phyloP scores from a whole-genome alignment of 2,113 vertebrate species.

The Nyctereutes procyonoides region DNA sequence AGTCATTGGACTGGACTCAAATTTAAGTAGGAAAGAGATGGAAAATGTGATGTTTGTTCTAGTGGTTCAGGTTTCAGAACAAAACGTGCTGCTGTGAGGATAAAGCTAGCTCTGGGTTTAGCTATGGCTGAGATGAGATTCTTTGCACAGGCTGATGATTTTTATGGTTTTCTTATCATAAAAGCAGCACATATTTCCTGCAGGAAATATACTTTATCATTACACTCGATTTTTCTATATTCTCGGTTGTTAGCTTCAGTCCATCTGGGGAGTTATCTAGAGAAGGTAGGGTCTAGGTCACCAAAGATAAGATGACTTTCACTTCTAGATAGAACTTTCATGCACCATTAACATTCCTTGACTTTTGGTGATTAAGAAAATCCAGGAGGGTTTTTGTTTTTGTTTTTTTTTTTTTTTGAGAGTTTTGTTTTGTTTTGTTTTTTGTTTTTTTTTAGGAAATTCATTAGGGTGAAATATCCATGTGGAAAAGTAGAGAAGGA shows the following conservation, averaged over 20 bases:
- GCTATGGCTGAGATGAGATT: background rate
- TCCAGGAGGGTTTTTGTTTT: background rate
- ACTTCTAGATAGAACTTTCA: background rate
- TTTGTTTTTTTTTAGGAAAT: background rate
- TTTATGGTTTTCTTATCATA: slow-evolving; percentile 59
- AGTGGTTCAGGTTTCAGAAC: slow-evolving; percentile 39
- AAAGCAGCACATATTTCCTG: slow-evolving; percentile 43
- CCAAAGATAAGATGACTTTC: background rate
- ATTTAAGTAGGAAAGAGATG: background rate
- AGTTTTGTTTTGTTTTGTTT: background rate
- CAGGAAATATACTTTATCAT: background rate
- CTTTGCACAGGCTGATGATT: background rate
- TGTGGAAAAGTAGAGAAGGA: background rate
- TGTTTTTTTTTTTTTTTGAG: background rate
- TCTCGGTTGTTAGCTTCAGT: background rate
- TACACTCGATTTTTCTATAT: background rate
- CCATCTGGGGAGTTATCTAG: background rate
- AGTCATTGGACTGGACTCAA: background rate
- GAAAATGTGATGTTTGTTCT: background rate
- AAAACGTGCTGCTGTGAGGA: slow-evolving; percentile 38
- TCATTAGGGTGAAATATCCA: background rate
- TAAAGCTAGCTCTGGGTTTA: background rate
- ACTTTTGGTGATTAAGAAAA: background rate
- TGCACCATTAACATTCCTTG: background rate
- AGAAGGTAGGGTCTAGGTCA: background rate